phyloP scores from a whole-genome alignment of 2,797 vertebrate species.

The Salarias fasciatus region DNA sequence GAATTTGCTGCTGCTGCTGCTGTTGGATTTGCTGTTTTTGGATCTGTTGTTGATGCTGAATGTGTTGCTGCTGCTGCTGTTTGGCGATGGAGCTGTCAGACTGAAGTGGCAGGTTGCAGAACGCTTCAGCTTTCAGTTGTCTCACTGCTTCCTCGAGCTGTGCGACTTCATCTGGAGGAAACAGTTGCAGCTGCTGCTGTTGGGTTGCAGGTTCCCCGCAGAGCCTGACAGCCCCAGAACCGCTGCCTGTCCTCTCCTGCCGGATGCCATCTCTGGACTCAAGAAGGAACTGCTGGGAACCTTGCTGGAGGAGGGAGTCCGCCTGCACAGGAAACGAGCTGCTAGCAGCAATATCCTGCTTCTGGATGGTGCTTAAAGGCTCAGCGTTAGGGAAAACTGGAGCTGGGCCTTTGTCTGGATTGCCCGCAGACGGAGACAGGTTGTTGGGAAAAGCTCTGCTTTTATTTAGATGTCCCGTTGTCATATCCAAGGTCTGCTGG shows the following conservation, averaged over 20 bases:
- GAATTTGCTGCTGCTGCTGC: slow-evolving; percentile 80
- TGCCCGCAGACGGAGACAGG: slow-evolving; percentile 85
- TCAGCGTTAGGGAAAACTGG: slow-evolving; percentile 87
- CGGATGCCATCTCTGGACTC: slow-evolving; percentile 84
- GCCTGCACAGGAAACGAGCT: slow-evolving; percentile 86
- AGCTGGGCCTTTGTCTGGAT: slow-evolving; percentile 86
- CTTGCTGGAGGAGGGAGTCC: slow-evolving; percentile 89
- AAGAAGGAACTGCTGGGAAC: slow-evolving; percentile 85
- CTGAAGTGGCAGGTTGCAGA: slow-evolving; percentile 90
- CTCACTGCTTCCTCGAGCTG: slow-evolving; percentile 95
- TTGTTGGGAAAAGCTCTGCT: slow-evolving; percentile 83
- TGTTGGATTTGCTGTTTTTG: slow-evolving; percentile 86
- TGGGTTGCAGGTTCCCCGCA: slow-evolving; percentile 86
- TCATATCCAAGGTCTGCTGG: slow-evolving; percentile 86
- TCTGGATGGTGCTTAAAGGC: slow-evolving; percentile 88
- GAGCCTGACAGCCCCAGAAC: slow-evolving; percentile 83
- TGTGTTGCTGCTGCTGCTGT: slow-evolving; percentile 87
- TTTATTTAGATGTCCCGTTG: slow-evolving; percentile 81
- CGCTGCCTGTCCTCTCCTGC: slow-evolving; percentile 84
- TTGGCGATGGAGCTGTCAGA: slow-evolving; percentile 86
- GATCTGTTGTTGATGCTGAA: slow-evolving; percentile 83
- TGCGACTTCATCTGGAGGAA: slow-evolving; percentile 88
- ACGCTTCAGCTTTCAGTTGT: slow-evolving; percentile 92
- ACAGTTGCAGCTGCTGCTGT: slow-evolving; percentile 87
- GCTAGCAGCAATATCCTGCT: slow-evolving; percentile 88